A percentile compares a stretch with the other conserved stretches of the same genome.
These are phyloP conservation scores for Neodontobutis hainanensis DNA, from an alignment of 2,113 vertebrate species.

Conservation along the genomic window DNA sequence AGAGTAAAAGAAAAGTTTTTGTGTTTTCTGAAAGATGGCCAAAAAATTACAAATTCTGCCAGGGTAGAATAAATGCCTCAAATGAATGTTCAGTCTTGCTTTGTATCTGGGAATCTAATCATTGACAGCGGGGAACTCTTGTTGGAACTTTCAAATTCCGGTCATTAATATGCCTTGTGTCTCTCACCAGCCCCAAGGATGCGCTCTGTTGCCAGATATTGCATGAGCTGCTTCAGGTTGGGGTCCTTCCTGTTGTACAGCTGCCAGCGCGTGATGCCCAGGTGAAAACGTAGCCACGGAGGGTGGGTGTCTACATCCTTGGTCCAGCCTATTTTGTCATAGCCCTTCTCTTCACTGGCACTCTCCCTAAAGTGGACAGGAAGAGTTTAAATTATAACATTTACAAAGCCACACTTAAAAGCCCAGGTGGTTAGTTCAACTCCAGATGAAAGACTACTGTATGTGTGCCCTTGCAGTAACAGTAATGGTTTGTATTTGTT, in stretches of 20 bases:
- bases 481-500: too few species aligned
- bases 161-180: not conserved
- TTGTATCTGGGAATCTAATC: too few species aligned
- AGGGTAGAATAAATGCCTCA: too few species aligned
- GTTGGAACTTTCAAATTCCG: not conserved
- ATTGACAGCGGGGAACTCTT: too few species aligned
- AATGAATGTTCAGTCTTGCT: too few species aligned
- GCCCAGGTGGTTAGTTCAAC: too few species aligned
- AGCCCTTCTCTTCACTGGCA: slow-evolving; percentile 72
- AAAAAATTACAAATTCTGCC: too few species aligned
- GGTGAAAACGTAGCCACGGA: slow-evolving; percentile 81
- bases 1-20: too few species aligned
- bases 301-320: slow-evolving; percentile 74
- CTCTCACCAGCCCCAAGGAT: slow-evolving; percentile 77
- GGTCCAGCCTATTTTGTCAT: slow-evolving; percentile 74
- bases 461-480: too few species aligned
- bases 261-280: slow-evolving; percentile 82
- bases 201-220: slow-evolving; percentile 73
- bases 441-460: too few species aligned
- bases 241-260: slow-evolving; percentile 80
- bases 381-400: not conserved
- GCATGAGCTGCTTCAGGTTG: slow-evolving; percentile 63
- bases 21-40: too few species aligned
- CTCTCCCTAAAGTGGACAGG: slow-evolving; percentile 73
- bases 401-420: not conserved